A percentile compares a stretch with the other conserved stretches of the same genome.
Conservation (phyloP, 2,888 invertebrate genomes). For the Watsonalla binaria region DNA sequence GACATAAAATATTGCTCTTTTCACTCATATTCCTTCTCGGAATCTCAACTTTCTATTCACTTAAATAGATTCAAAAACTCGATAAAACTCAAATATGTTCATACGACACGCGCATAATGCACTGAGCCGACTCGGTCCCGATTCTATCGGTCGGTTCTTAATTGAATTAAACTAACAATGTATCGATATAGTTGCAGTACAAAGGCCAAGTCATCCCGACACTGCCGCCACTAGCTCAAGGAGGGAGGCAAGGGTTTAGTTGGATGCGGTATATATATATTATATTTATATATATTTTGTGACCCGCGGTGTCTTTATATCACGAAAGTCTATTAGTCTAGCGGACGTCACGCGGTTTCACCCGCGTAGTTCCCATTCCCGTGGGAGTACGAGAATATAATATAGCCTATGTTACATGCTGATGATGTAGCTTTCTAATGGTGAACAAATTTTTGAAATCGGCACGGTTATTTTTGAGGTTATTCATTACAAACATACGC, state of each 20-base stretch:
- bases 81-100: background rate
- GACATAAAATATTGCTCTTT: background rate
- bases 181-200: conserved; percentile 6
- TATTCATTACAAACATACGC: too few relatives aligned
- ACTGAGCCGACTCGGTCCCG: conserved; percentile 3
- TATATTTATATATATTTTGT: background rate
- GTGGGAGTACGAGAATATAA: too few relatives aligned
- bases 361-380: too few relatives aligned
- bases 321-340: too few relatives aligned
- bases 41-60: background rate
- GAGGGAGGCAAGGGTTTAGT: background rate
- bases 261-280: background rate
- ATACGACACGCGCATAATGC: background rate
- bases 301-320: too few relatives aligned
- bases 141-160: conserved; percentile 17
- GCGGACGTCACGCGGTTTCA: too few relatives aligned
- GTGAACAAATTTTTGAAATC: too few relatives aligned
- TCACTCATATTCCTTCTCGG: too few relatives aligned
- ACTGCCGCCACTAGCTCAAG: background rate
- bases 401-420: too few relatives aligned
- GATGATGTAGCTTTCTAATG: too few relatives aligned
- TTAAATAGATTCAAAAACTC: background rate
- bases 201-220: conserved; percentile 4
- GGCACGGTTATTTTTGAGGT: too few relatives aligned
- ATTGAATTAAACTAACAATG: conserved; percentile 21